Base-by-base conservation (phyloP, 2,113 vertebrate species). In the Parus major region DNA sequence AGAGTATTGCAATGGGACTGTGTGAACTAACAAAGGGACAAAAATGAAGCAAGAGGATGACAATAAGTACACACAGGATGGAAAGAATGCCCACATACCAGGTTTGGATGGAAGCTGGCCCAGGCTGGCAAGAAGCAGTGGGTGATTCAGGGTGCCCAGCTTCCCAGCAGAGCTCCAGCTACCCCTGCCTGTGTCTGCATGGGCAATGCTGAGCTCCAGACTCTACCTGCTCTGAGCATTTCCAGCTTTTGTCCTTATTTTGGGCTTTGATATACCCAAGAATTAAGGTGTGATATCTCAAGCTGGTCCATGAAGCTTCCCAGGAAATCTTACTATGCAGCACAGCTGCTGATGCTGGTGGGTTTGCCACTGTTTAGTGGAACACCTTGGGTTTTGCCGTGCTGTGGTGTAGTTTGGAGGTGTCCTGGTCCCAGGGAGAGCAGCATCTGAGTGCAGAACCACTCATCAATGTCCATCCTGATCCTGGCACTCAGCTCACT, bases 341-440 rank as follows among this genome's bases (percentile, higher is more conserved):
- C n/a, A 19, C 29, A 3, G 0, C 22, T 72, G 36, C n/a, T n/a
- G 57, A 0, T 36, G n/a, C 42, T 70, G 36, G 7, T 80, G 52
- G 1, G 0, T 36, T 84, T 81, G 39, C 31, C 28, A 15, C 27
- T 25, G 15, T 19, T 18, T 55, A 55, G 33, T 28, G 35, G 72
- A 73, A 44, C 36, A 73, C 29, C 17, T 55, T 59, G 42, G 5
- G 0, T 41, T 82, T 63, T 36, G 11, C 12, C n/a, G 3, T 9
- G 14, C 39, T 68, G 11, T 39, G 24, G 22, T 10, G 6, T 5
- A 31, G 25, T 36, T 76, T 33, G 36, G 17, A n/a, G n/a, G n/a
- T 57, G 28, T 36, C 46, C n/a, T 31, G 13, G 5, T 42, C 15
- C 36, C 39, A 72, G 17, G 7, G 42, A 70, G 46, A 61, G 55